A percentile compares a stretch with the other conserved stretches of the same genome.
These are phyloP conservation scores for Nycticorax nycticorax DNA, from an alignment of 2,113 vertebrate species.

Conservation along the genomic window DNA sequence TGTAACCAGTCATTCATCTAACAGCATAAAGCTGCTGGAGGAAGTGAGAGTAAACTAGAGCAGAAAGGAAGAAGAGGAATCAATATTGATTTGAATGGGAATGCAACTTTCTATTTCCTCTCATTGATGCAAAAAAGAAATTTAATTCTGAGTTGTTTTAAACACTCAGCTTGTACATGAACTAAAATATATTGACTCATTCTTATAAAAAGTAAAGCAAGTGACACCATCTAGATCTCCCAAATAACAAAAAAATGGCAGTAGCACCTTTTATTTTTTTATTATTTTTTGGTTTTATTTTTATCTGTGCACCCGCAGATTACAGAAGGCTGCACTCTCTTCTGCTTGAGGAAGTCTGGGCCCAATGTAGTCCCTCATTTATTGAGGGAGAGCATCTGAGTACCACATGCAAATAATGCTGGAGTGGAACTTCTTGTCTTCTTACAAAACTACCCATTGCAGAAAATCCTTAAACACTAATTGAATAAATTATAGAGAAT, in stretches of 20 bases:
- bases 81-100: not conserved
- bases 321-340: not conserved
- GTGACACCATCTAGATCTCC: not conserved
- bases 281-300: not conserved
- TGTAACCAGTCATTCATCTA: not conserved
- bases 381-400: not conserved
- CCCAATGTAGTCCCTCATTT: not conserved
- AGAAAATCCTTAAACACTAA: not conserved
- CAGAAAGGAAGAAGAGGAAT: not conserved
- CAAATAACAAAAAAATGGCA: not conserved
- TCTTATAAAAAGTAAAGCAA: not conserved
- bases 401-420: not conserved
- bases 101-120: not conserved
- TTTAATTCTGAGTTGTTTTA: not conserved
- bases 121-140: not conserved
- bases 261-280: not conserved
- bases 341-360: not conserved
- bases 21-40: not conserved
- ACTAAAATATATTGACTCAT: not conserved
- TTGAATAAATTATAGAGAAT: not conserved
- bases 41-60: not conserved
- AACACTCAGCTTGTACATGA: not conserved
- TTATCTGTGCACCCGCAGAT: not conserved
- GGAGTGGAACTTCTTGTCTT: not conserved
- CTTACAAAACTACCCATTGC: not conserved